Base-by-base conservation (phyloP, 2,797 vertebrate species). In the Siniperca obscura region DNA sequence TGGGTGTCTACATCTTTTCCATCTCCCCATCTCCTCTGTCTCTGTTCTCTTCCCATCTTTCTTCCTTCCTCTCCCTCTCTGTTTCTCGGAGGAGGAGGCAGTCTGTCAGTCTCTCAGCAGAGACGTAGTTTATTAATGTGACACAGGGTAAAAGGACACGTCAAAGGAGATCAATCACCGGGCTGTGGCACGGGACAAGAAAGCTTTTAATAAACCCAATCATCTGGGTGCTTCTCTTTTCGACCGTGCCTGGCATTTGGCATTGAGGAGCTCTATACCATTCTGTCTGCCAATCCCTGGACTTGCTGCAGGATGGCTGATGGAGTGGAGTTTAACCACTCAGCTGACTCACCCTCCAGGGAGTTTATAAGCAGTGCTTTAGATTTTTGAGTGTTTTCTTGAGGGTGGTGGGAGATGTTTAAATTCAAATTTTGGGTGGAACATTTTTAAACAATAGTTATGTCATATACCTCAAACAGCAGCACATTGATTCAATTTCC, bases 71-170 rank as follows among this genome's bases (percentile, higher is more conserved):
- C 61, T 70, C 16, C 14, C 61, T 69, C 53, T 57, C 59, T 66
- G 40, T 78, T 77, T 85, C 81, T 91, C 38, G 13, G 64, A 70
- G 61, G 87, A 86, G 74, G 83, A 86, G 77, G 86, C 89, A 80
- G 87, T 89, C 91, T 93, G 91, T 93, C 93, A 94, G 84, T 89
- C 86, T 86, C 86, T 92, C 89, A 90, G 87, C 68, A 86, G 86
- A 90, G 83, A 91, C 66, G 74, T 81, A 80, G 76, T 87, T 93
- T 93, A 95, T 94, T 94, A 90, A 92, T 94, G 91, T 95, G 94
- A 94, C 94, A 94, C 83, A 67, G 92, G 92, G 87, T 92, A 94
- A 94, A 95, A 95, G 95, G 91, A 94, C 90, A 89, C 84, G 91
- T 95, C 94, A 93, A 76, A 88, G 80, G 84, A 91, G 89, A 95